Evolutionary conservation across 2,797 vertebrate species (phyloP), one percentile per base, ranked within the genome.

Genomic region (Sebastolobus altivelis): DNA sequence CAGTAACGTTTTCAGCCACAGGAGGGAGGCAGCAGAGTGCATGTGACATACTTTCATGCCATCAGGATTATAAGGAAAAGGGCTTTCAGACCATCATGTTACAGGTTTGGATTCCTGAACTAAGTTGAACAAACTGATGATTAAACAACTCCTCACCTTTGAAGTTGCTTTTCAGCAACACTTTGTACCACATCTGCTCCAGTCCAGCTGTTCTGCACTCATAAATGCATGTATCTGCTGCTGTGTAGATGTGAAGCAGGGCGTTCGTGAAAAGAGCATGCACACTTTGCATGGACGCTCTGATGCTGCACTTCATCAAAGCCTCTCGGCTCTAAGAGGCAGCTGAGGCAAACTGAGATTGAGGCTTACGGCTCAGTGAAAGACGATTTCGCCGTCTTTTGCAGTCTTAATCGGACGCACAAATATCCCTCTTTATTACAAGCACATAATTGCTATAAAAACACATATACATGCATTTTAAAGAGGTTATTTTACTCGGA

Each of bases 1-100:
- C 68, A 75, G 78, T 85, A 54, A 65, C 40, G n/a, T 38, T 8
- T 49, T 9, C n/a, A 38, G 22, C 87, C 90, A 88, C 83, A 69
- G 16, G 90, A 73, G 80, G 87, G 88, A 43, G 43, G 13, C 49
- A 77, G 69, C 20, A n/a, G 33, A 33, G 3, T 10, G 13, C 62
- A 29, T 35, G 40, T 4, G 6, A 8, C 10, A 49, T 2, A 8
- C 31, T 49, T 38, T 72, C 35, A n/a, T 27, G 38, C 29, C 6
- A 6, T 20, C n/a, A 5, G n/a, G 38, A 55, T 29, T 60, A 59
- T 55, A 35, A 10, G 14, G n/a, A 8, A 8, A 40, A 1, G 3
- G 12, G 9, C 2, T 29, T 29, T 16, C 16, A 18, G 40, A 3
- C 22, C 31, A 3, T 35, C 6, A 25, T 18, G 3, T 58, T 35